phyloP scores from a whole-genome alignment of 2,888 invertebrate genomes.

The Conops quadrifasciatus region DNA sequence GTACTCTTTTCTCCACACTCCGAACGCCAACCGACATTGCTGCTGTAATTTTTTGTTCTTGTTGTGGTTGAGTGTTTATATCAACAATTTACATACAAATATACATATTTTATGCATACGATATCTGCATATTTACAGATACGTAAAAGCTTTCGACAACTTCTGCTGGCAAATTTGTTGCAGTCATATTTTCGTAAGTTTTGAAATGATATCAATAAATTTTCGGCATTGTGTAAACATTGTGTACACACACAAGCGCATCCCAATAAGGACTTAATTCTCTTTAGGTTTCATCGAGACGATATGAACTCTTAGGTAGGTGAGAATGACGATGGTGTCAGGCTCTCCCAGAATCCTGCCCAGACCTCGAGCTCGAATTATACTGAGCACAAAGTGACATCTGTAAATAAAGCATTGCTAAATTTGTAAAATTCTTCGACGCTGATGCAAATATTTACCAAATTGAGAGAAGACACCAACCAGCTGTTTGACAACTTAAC shows the following conservation, averaged over 20 bases:
- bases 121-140: too few species aligned
- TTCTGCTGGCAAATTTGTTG: neutral
- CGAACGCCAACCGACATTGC: too few species aligned
- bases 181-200: neutral
- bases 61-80: too few species aligned
- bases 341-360: neutral
- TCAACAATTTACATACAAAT: too few species aligned
- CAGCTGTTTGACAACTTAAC: conserved; percentile 1
- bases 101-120: too few species aligned
- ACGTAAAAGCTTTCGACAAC: too few species aligned
- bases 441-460: conserved; percentile 20
- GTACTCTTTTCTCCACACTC: too few species aligned
- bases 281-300: conserved; percentile 33
- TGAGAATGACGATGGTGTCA: neutral
- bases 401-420: conserved; percentile 17
- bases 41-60: too few species aligned
- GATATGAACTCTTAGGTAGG: conserved; percentile 7
- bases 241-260: conserved; percentile 4
- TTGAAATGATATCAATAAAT: conserved; percentile 10
- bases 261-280: conserved; percentile 20
- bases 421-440: conserved; percentile 19
- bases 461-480: conserved; percentile 1
- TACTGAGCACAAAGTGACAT: neutral
- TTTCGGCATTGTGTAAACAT: neutral
- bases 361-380: conserved; percentile 4